Evolutionary conservation across 2,113 vertebrate genomes (phyloP), one percentile per base, ranked within the genome.

Genomic region (Progne subis): DNA sequence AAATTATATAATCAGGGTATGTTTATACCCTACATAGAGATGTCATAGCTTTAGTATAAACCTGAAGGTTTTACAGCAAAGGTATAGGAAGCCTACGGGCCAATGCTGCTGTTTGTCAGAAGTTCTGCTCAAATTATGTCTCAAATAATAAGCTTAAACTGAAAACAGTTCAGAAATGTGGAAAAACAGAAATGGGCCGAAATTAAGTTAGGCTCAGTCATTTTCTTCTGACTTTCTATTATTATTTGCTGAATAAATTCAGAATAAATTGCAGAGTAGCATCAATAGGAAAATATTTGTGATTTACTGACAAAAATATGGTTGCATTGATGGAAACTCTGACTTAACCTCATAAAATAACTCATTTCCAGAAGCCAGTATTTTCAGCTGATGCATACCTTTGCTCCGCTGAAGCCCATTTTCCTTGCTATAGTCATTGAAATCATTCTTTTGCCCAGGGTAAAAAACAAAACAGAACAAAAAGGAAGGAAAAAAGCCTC

Each of bases 211-310:
- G 43, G 6, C 37, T 74, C 43, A 83, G 34, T 46, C 12, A 70
- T 90, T 88, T 92, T 74, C 68, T 83, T 88, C 81, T 86, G 20
- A 74, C 39, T 81, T 65, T 41, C 50, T 96, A 55, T 90, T 86
- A 83, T 86, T 93, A 92, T 70, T 97, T 90, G 56, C 65, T 80
- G 70, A 59, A 32, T 61, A 93, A 92, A 93, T 88, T 88, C 82
- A 9, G 1, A 80, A 72, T 23, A 88, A 96, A 83, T 63, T 88
- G 32, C 80, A 78, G 67, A 41, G n/a, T 57, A 63, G 34, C 90
- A 81, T 92, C 88, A 94, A 59, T 70, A 80, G 92, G 88, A 96
- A 97, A 97, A 34, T 94, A 92, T 95, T 94, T 59, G 29, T 81
- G 90, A 94, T 80, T 92, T 84, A 92, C 71, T 63, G 69, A 88